Base-by-base conservation (phyloP, 2,113 vertebrate species). In the Vombatus ursinus region DNA sequence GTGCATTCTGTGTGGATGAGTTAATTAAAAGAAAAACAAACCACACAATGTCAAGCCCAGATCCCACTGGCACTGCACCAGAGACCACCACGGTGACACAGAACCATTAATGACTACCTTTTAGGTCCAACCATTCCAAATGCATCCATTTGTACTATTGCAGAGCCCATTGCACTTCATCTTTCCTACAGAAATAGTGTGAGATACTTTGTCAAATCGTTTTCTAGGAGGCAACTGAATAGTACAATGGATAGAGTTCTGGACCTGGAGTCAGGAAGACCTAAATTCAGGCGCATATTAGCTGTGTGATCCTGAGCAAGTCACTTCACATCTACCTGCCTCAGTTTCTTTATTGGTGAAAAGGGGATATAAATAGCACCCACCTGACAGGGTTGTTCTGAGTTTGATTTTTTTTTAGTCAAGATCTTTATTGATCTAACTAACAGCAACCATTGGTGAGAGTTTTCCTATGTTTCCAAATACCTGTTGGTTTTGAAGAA, bases 401-500 rank as follows among this genome's bases (percentile, higher is more conserved):
- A 61, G 54, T 61, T 61, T 31, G 57, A 14, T 68, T 68, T 25
- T 61, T 91, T 98, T 92, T 98, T 98, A 98, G 98, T 97, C 99
- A 98, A 98, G 98, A 98, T 99, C 97, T 99, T 99, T 99, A 99
- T 99, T 99, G 99, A 99, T 98, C 98, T 99, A 99, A 98, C 98
- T 98, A 99, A 99, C 99, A 99, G 99, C 99, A 61, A 61, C 28
- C 31, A n/a, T 37, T 19, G 31, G 61, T 37, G 28, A 37, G 31
- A 68, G 12, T 68, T 68, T 68, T 68, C 31, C 31, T 68, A 16
- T 68, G 61, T 68, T 68, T 68, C 31, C 61, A 68, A 37, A 68
- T 37, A 68, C 14, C 57, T 68, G 61, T 61, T 31, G 12, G 25
- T 61, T 61, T 61, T 61, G 26, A 61, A 61, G 54, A 61, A 61